Base-by-base conservation (phyloP, 1,140 invertebrate species). In the Phymorhynchus buccinoides region DNA sequence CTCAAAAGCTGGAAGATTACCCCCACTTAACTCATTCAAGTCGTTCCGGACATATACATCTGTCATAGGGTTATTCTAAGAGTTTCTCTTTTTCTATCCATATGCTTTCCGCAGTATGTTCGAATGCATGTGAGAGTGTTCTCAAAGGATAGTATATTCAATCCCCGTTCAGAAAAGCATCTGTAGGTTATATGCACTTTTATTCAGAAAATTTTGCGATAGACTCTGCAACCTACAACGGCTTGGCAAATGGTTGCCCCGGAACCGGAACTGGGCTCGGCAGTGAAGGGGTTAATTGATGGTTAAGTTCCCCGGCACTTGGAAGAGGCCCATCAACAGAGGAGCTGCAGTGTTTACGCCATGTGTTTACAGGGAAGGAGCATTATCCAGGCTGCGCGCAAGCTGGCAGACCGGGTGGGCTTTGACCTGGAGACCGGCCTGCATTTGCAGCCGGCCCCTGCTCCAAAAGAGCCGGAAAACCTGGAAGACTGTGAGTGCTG, bases 331-430 rank as follows among this genome's bases (percentile, higher is more conserved):
- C 56, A 62, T 62, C 7, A 62, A 27, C 56, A 27, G 56, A 62
- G 12, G 18, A 14, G 22, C 56, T 62, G 32, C 71, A 79, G 18
- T 79, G 77, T 79, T 79, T 79, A 75, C 73, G 39, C 1, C 42
- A 22, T 71, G 62, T 86, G 71, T 78, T 87, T 89, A 73, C 84
- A 94, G 94, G 97, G 97, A 75, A 95, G 95, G 39, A 93, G 94
- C 0, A 94, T 98, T 22, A 96, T 98, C 88, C 95, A 96, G 35
- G 95, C 96, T 90, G 96, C 96, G 6, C 94, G 96, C 4, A 95
- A 96, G 88, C 96, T 97, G 86, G 93, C 97, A 6, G 95, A 96
- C 84, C 93, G 94, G 18, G 95, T 96, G 44, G 96, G 96, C 9
- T 95, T 94, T 91, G 94, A 95, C 89, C 86, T 88, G 56, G 91